Evolutionary conservation across 2,888 invertebrate species (phyloP).

Genomic region (Meta bourneti): DNA sequence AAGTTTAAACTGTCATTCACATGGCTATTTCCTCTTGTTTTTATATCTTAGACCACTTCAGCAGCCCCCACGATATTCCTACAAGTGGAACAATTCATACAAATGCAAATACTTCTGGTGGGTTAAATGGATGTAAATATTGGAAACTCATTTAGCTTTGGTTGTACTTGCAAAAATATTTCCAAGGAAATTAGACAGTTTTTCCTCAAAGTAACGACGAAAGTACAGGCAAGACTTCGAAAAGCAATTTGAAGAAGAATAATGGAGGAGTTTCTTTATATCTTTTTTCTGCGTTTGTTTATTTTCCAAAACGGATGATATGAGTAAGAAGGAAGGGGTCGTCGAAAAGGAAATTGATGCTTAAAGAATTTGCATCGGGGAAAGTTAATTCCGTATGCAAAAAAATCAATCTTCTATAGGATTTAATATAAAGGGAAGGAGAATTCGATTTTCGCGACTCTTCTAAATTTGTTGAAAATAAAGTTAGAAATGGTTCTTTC

Average conservation of each 20-base stretch:
- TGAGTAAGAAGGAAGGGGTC: conserved; percentile 9
- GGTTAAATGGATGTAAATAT: conserved; percentile 39
- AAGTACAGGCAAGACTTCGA: conserved; percentile 28
- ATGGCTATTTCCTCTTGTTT: neutral
- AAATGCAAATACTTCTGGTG: conserved; percentile 44
- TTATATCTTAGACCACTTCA: conserved; percentile 7
- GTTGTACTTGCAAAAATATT: conserved; percentile 11
- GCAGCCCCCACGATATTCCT: conserved; percentile 2
- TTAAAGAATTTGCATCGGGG: conserved; percentile 37
- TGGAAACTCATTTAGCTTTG: conserved; percentile 59
- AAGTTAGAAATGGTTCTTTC: neutral
- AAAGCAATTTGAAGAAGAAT: conserved; percentile 56
- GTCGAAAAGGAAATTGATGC: conserved; percentile 40
- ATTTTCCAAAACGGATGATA: neutral
- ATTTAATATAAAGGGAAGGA: conserved; percentile 12
- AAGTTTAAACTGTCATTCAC: too few relatives aligned
- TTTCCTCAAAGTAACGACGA: neutral
- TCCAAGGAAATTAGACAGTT: conserved; percentile 43
- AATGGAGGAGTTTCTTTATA: conserved; percentile 12
- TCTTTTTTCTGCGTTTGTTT: conserved; percentile 6
- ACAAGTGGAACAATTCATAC: conserved; percentile 38
- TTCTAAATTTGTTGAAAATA: conserved; percentile 26
- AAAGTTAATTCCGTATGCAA: conserved; percentile 55
- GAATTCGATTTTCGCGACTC: conserved; percentile 32
- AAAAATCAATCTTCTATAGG: conserved; percentile 32